phyloP scores from a whole-genome alignment of 2,888 invertebrate species.

The Eubasilissa splendida region DNA sequence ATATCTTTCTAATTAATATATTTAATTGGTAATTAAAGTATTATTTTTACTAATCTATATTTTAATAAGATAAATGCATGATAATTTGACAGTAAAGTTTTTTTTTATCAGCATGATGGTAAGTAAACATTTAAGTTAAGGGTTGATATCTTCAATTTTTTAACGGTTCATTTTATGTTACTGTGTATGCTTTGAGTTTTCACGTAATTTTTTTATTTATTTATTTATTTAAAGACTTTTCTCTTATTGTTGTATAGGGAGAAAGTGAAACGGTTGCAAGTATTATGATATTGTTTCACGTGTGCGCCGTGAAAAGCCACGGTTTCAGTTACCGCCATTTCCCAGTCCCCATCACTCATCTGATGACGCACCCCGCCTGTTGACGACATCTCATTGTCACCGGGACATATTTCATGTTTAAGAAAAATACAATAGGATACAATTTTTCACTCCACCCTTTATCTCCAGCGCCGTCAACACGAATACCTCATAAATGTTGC shows the following conservation, averaged over 20 bases:
- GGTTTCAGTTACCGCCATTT: constrained; percentile 28
- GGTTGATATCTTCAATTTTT: no score
- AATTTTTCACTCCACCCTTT: constrained; percentile 15
- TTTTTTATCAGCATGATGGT: no score
- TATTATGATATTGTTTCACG: constrained; percentile 1
- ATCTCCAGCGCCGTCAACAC: constrained; percentile 22
- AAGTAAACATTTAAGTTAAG: no score
- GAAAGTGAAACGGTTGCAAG: background rate
- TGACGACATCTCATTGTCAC: constrained; percentile 27
- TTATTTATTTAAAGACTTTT: no score
- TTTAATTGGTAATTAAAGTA: no score
- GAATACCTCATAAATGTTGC: constrained; percentile 32
- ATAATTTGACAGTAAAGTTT: no score
- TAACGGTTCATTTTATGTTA: no score
- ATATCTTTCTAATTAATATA: no score
- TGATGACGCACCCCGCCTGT: constrained; percentile 12
- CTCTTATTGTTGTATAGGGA: background rate
- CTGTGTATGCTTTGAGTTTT: no score
- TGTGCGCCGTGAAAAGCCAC: constrained; percentile 7
- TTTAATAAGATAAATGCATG: no score
- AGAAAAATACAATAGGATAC: constrained; percentile 19
- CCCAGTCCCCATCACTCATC: constrained; percentile 34
- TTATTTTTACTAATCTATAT: no score
- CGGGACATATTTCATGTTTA: constrained; percentile 32
- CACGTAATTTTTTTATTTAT: no score